Evolutionary conservation across 2,113 vertebrate genomes (phyloP).

Genomic region (Ictidomys tridecemlineatus): DNA sequence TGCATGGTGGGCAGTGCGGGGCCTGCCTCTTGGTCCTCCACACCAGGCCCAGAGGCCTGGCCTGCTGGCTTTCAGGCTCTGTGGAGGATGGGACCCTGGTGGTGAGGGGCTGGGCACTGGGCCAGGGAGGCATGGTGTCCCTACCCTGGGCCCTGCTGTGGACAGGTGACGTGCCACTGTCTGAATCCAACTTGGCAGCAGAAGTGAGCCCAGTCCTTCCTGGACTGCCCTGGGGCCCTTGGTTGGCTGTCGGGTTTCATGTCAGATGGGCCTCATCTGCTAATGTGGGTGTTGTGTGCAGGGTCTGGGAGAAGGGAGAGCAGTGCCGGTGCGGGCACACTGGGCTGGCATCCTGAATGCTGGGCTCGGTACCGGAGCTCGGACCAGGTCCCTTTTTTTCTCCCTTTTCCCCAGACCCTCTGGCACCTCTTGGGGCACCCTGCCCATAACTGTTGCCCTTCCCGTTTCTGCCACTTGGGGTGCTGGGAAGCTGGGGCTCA

Average conservation of each 20-base stretch:
- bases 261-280: constrained; percentile 35
- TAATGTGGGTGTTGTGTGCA: neutral
- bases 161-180: neutral
- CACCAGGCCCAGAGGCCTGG: neutral
- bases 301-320: neutral
- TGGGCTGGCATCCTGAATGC: neutral
- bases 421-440: neutral
- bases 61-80: neutral
- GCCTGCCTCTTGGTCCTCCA: too few relatives aligned
- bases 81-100: neutral
- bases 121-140: neutral
- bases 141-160: neutral
- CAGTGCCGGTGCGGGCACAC: neutral
- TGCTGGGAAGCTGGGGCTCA: neutral
- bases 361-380: neutral
- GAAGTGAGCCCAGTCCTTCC: constrained; percentile 13
- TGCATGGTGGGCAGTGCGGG: neutral
- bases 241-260: constrained; percentile 43
- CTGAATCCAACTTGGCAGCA: constrained; percentile 49
- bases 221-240: neutral
- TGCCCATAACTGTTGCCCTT: neutral
- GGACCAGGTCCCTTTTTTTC: accelerated
- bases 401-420: neutral
- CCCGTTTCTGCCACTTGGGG: neutral
- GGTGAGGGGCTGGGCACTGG: neutral